Evolutionary conservation across 2,797 vertebrate genomes (phyloP).

Genomic region (Lagocephalus sceleratus): DNA sequence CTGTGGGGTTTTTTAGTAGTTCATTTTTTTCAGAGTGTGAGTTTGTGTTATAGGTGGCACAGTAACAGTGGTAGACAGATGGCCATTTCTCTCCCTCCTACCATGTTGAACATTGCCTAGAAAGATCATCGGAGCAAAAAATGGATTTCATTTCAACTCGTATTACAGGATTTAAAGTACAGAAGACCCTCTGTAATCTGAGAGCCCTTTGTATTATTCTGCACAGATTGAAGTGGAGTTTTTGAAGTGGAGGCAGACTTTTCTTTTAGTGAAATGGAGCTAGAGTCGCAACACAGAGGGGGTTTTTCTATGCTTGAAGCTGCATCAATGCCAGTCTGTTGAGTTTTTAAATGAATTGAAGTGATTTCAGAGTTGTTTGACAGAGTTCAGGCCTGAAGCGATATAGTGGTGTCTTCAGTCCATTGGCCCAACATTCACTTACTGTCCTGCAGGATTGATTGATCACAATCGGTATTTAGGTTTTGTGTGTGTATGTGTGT

Average conservation of each 20-base stretch:
- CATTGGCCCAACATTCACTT: constrained; percentile 50
- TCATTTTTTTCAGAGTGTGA: constrained; percentile 63
- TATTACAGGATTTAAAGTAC: constrained; percentile 72
- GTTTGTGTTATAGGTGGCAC: constrained; percentile 47
- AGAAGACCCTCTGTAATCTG: constrained; percentile 61
- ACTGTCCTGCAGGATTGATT: constrained; percentile 36
- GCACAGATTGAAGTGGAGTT: constrained; percentile 61
- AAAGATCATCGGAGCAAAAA: constrained; percentile 75
- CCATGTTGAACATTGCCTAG: constrained; percentile 72
- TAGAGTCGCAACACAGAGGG: constrained; percentile 30
- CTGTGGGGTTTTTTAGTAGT: constrained; percentile 72
- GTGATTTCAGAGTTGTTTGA: constrained; percentile 49
- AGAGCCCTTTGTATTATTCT: constrained; percentile 63
- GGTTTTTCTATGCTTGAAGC: constrained; percentile 50
- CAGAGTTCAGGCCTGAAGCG: constrained; percentile 31
- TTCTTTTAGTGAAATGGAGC: constrained; percentile 52
- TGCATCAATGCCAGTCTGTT: constrained; percentile 29
- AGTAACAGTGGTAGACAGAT: constrained; percentile 63
- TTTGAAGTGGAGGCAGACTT: constrained; percentile 54
- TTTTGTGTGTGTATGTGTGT: constrained; percentile 14
- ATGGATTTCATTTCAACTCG: constrained; percentile 72
- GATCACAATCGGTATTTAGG: constrained; percentile 54
- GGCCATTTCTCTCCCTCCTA: constrained; percentile 59
- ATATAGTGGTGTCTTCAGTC: constrained; percentile 53
- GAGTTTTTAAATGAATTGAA: constrained; percentile 50